A percentile compares a stretch with the other conserved stretches of the same genome.
Conservation (phyloP, 2,888 invertebrate species). For the Psococerastis gibbosa region DNA sequence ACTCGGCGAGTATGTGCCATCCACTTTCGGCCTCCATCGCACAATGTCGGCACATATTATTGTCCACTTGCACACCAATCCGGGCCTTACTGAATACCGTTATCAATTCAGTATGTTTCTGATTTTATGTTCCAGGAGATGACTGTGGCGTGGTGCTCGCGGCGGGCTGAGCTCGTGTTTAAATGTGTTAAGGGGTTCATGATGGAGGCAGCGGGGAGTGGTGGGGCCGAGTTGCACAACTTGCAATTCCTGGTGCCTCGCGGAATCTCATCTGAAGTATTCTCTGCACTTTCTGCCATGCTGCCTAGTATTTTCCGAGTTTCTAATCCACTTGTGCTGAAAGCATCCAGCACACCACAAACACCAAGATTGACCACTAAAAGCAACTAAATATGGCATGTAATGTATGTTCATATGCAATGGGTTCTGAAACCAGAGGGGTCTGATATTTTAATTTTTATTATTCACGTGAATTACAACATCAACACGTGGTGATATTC, state of each 20-base stretch:
- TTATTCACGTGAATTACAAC: too few species aligned
- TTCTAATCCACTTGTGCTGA: constrained; percentile 77
- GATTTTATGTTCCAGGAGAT: constrained; percentile 48
- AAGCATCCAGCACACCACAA: constrained; percentile 26
- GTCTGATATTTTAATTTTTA: too few species aligned
- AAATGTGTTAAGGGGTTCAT: constrained; percentile 99
- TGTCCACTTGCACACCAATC: too few species aligned
- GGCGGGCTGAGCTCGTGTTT: constrained; percentile 89
- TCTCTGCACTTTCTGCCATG: constrained; percentile 65
- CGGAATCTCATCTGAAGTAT: constrained; percentile 66
- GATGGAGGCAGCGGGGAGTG: constrained; percentile 94
- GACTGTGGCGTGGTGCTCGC: constrained; percentile 92
- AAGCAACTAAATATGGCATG: not conserved
- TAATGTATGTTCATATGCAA: too few species aligned
- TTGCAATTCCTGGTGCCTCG: constrained; percentile 70
- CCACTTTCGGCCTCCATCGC: too few species aligned
- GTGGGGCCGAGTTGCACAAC: constrained; percentile 74
- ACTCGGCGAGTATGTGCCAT: too few species aligned
- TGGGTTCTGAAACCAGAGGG: too few species aligned
- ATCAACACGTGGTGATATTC: too few species aligned
- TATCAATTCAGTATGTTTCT: too few species aligned
- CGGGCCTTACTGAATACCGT: too few species aligned
- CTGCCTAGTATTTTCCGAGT: constrained; percentile 83
- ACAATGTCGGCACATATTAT: too few species aligned
- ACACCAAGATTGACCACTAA: not conserved